phyloP scores from a whole-genome alignment of 2,113 vertebrate species.

The Nothoprocta perdicaria region DNA sequence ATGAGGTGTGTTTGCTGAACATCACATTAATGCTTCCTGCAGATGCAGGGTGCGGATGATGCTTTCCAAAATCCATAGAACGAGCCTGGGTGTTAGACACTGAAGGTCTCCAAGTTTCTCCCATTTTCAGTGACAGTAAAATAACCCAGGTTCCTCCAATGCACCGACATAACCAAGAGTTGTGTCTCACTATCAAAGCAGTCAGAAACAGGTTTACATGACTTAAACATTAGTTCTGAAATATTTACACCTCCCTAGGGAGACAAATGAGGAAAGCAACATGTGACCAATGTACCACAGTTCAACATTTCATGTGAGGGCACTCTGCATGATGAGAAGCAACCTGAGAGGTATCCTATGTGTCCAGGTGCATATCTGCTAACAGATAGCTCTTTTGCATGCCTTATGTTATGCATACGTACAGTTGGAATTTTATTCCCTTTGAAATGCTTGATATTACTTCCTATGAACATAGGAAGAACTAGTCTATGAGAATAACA shows the following conservation, averaged over 20 bases:
- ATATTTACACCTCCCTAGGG: constrained; percentile 56
- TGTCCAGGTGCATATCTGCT: background rate
- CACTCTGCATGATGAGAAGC: background rate
- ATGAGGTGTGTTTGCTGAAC: background rate
- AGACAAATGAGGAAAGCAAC: constrained; percentile 36
- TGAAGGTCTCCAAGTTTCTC: constrained; percentile 16
- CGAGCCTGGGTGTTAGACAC: background rate
- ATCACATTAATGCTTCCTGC: background rate
- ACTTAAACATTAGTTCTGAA: constrained; percentile 64
- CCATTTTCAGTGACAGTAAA: constrained; percentile 14
- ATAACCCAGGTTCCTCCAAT: background rate
- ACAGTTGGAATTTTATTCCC: background rate
- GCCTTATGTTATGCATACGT: background rate
- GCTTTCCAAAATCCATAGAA: constrained; percentile 31
- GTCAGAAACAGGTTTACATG: constrained; percentile 47
- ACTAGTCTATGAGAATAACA: constrained; percentile 1
- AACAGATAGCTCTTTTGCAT: constrained; percentile 5
- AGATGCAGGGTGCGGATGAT: background rate
- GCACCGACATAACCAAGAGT: constrained; percentile 47
- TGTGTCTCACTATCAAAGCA: background rate
- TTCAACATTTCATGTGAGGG: background rate
- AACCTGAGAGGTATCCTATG: background rate
- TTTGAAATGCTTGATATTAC: background rate
- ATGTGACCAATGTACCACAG: background rate
- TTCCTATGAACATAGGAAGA: background rate